Base-by-base conservation (phyloP, 1,140 invertebrate species). In the Pseudomyrmex dendroicus region DNA sequence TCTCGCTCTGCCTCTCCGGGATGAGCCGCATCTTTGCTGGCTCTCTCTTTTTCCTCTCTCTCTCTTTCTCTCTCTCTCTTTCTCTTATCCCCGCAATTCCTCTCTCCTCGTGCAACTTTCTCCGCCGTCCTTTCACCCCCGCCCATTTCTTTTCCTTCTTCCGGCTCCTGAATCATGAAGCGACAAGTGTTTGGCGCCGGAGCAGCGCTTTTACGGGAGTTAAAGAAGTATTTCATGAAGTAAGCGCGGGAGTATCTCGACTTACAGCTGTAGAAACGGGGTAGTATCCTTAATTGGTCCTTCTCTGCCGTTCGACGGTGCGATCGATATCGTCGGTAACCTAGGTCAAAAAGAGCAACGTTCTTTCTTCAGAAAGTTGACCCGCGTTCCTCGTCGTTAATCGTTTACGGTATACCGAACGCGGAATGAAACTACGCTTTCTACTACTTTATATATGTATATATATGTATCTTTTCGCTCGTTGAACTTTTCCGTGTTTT, bases 121-220 rank as follows among this genome's bases (percentile, higher is more conserved):
- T 66, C 73, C 35, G 35, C 63, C n/a, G 57, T 68, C 84, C 64
- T 74, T 76, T 85, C 62, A 15, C 80, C 84, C 57, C 17, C 48
- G 8, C 20, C n/a, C 54, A 25, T 8, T 70, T 83, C 82, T 83
- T 74, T 82, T 68, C 67, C 83, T 83, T 87, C 72, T 78, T 87
- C 86, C 62, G 68, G 67, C 82, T 80, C 66, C 66, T 80, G 76
- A 80, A 87, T 84, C 73, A 84, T 84, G 82, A 72, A 87, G 85
- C 85, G 82, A 87, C 86, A 87, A 87, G 82, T 87, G 85, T 87
- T 86, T 84, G 77, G 63, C 54, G 85, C 83, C 77, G 67, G 46
- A 54, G 70, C 67, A 59, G 80, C 54, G 61, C 56, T 84, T 84
- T 73, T 76, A 56, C 64, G 67, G 62, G 85, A 67, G 67, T 84